Evolutionary conservation across 1,140 invertebrate species (phyloP).

Genomic region (Aphis craccivora): DNA sequence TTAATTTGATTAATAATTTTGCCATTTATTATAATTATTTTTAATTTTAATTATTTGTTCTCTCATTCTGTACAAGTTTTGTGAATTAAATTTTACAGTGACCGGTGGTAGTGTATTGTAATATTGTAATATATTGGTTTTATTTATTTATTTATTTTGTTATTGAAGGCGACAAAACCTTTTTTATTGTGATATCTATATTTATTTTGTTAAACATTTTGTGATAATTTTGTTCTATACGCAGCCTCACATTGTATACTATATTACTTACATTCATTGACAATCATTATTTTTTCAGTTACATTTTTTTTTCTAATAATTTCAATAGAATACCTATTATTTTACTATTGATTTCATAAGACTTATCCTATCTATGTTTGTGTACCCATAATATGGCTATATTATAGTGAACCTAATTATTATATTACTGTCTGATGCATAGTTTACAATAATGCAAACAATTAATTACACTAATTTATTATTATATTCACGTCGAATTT

Average conservation of each 20-base stretch:
- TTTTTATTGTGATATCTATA: conserved; percentile 30
- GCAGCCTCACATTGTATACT: neutral
- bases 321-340: neutral
- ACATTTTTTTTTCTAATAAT: neutral
- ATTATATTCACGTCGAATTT: conserved; percentile 3
- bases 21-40: conserved; percentile 29
- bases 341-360: neutral
- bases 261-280: neutral
- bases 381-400: neutral
- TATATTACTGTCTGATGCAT: neutral
- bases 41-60: conserved; percentile 14
- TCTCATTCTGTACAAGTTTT: conserved; percentile 14
- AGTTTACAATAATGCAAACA: neutral
- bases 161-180: conserved; percentile 12
- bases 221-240: conserved; percentile 41
- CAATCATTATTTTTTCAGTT: conserved; percentile 17
- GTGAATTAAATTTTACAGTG: neutral
- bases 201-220: conserved; percentile 29
- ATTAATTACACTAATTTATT: neutral
- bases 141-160: conserved; percentile 24
- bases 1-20: conserved; percentile 25
- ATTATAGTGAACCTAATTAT: neutral
- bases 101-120: conserved; percentile 34
- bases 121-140: neutral
- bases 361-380: neutral